Evolutionary conservation across 1,140 invertebrate genomes (phyloP).

Genomic region (Pectinophora gossypiella): DNA sequence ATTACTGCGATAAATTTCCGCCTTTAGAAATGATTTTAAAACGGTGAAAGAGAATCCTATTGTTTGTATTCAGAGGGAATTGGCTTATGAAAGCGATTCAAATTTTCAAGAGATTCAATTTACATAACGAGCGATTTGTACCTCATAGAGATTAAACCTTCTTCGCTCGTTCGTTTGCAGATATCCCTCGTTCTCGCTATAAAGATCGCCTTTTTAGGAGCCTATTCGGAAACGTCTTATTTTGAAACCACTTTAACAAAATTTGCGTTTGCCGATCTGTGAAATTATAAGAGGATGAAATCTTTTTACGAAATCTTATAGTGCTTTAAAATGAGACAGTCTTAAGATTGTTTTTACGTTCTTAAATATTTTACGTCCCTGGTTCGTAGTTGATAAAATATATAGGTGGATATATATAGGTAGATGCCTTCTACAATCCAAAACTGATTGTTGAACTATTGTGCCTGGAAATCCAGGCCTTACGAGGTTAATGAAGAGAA

Average conservation of each 20-base stretch:
- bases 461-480: too few species aligned
- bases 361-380: too few species aligned
- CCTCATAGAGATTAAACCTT: conserved; percentile 66
- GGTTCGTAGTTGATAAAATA: too few species aligned
- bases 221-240: conserved; percentile 12
- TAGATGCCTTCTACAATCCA: too few species aligned
- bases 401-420: too few species aligned
- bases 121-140: conserved; percentile 71
- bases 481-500: too few species aligned
- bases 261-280: conserved; percentile 11
- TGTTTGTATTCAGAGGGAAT: conserved; percentile 58
- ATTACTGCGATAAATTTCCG: conserved; percentile 26
- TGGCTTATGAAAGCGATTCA: conserved; percentile 67
- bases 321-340: too few species aligned
- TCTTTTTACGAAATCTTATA: background rate
- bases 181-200: conserved; percentile 11
- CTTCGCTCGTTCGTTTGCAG: conserved; percentile 39
- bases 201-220: conserved; percentile 22
- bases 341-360: too few species aligned
- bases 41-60: conserved; percentile 47
- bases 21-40: conserved; percentile 25
- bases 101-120: conserved; percentile 70
- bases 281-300: conserved; percentile 3
- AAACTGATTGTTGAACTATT: too few species aligned
- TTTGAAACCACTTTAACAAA: conserved; percentile 7